phyloP scores from a whole-genome alignment of 2,797 vertebrate genomes.

The Fratercula arctica region DNA sequence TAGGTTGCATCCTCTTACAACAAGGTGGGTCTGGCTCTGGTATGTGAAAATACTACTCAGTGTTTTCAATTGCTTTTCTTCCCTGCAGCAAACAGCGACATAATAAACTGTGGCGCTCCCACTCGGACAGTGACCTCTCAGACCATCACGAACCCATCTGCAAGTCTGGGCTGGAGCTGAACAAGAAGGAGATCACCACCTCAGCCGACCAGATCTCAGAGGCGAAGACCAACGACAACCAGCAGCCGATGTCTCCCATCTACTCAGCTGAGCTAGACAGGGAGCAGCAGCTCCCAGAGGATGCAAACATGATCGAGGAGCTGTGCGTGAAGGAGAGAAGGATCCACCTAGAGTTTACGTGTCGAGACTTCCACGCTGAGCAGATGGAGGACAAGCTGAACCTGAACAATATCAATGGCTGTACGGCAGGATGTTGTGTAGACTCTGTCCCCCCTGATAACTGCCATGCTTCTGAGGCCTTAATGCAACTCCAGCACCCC shows the following conservation, averaged over 20 bases:
- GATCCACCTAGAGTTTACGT: slow-evolving; percentile 75
- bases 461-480: slow-evolving; percentile 75
- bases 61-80: neutral
- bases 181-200: slow-evolving; percentile 84
- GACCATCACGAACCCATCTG: slow-evolving; percentile 85
- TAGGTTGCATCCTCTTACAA: neutral
- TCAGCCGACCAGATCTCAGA: slow-evolving; percentile 89
- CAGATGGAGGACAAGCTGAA: slow-evolving; percentile 79
- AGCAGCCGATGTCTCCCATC: slow-evolving; percentile 76
- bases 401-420: slow-evolving; percentile 80
- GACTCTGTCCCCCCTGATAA: slow-evolving; percentile 73
- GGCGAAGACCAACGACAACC: slow-evolving; percentile 67
- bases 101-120: slow-evolving; percentile 97
- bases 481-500: slow-evolving; percentile 69
- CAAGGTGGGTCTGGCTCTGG: neutral
- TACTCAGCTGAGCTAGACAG: slow-evolving; percentile 44
- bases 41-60: neutral
- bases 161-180: slow-evolving; percentile 81
- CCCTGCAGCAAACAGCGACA: slow-evolving; percentile 92
- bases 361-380: slow-evolving; percentile 70
- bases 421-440: slow-evolving; percentile 71
- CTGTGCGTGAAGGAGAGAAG: slow-evolving; percentile 69
- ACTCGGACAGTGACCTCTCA: slow-evolving; percentile 93
- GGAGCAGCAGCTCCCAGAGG: slow-evolving; percentile 66
- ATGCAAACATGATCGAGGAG: slow-evolving; percentile 36